Evolutionary conservation across 2,113 vertebrate species (phyloP).

Genomic region (Nicator chloris): DNA sequence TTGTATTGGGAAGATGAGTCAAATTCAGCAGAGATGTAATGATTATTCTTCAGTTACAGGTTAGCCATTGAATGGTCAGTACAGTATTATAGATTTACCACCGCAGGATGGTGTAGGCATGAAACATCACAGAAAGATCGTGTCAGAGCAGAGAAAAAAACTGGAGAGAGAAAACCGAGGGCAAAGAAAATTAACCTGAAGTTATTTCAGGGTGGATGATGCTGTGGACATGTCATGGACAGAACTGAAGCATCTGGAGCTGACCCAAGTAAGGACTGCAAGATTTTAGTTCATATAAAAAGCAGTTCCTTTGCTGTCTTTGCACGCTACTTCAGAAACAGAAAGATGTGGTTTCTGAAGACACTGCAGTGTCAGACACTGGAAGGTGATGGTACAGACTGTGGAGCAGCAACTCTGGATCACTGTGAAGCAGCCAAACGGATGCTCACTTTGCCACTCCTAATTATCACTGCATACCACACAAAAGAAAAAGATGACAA

Average conservation of each 20-base stretch:
- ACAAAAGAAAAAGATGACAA: background rate
- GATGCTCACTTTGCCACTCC: conserved; percentile 32
- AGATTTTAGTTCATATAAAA: background rate
- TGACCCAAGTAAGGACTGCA: background rate
- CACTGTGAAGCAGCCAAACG: background rate
- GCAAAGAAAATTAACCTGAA: background rate
- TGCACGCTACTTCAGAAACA: background rate
- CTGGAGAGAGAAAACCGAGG: background rate
- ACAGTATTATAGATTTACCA: background rate
- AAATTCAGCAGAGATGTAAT: background rate
- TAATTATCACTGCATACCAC: background rate
- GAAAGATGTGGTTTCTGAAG: background rate
- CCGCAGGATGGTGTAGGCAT: background rate
- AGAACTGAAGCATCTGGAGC: background rate
- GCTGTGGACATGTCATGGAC: background rate
- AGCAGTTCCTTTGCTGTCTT: background rate
- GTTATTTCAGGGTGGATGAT: background rate
- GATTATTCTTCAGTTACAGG: background rate
- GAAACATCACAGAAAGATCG: background rate
- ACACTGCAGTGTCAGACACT: background rate
- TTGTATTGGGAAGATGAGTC: background rate
- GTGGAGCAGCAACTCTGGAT: background rate
- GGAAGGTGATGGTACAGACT: background rate
- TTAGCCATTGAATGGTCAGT: background rate
- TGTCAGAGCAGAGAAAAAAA: background rate